Percentiles rank a stretch among this genome's conserved stretches.
These are phyloP conservation scores for Nestor notabilis DNA, from an alignment of 2,113 vertebrate genomes.

Conservation along the genomic window DNA sequence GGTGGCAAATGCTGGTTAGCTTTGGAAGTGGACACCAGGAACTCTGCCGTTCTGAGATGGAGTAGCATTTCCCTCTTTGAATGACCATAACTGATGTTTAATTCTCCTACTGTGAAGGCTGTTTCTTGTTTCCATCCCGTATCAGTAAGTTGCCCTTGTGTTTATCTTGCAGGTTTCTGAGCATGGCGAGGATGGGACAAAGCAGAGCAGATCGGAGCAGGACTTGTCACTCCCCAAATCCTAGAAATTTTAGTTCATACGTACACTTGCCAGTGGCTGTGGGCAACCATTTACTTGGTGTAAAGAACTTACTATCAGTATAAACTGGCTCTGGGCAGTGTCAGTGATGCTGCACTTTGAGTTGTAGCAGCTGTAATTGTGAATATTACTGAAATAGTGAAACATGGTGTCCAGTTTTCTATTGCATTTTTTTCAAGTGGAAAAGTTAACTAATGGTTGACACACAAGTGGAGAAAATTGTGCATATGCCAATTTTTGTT, in stretches of 20 bases:
- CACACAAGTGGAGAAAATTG: constrained; percentile 86
- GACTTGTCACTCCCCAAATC: constrained; percentile 91
- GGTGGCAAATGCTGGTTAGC: background rate
- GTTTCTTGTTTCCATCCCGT: constrained; percentile 12
- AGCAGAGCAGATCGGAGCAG: constrained; percentile 90
- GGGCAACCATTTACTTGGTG: constrained; percentile 88
- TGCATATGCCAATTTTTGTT: constrained; percentile 90
- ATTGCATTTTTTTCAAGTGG: constrained; percentile 86
- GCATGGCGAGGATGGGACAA: constrained; percentile 81
- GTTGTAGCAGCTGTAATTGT: constrained; percentile 85
- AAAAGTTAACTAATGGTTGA: constrained; percentile 84
- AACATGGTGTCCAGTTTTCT: constrained; percentile 88
- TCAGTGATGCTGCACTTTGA: constrained; percentile 75
- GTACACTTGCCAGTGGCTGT: constrained; percentile 87
- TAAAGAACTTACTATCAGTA: constrained; percentile 86
- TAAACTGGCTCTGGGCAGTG: constrained; percentile 84
- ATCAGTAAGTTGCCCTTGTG: constrained; percentile 72
- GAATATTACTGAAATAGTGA: constrained; percentile 89
- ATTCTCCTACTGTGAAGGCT: constrained; percentile 22
- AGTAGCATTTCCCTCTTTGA: constrained; percentile 41
- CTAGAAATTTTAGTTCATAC: constrained; percentile 89
- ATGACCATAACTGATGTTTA: constrained; percentile 25
- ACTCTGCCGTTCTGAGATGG: background rate
- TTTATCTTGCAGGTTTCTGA: constrained; percentile 89
- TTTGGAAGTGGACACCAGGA: background rate